Conservation (phyloP, 2,888 invertebrate species). For the Lymantria dispar region DNA sequence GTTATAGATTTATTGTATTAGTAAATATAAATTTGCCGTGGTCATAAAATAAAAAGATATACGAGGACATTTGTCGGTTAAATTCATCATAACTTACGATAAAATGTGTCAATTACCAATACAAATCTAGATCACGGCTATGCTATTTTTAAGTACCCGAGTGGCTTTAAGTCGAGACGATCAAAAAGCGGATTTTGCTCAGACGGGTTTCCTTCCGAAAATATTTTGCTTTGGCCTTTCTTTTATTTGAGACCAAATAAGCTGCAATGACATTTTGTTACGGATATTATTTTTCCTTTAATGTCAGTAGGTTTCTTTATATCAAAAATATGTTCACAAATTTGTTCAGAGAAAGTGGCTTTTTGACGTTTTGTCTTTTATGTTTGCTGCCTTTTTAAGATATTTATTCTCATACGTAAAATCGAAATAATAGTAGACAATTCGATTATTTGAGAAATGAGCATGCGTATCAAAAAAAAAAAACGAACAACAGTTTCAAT, state of each 20-base stretch:
- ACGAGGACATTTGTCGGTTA: not conserved
- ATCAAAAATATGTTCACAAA: not conserved
- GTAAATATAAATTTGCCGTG: too few species aligned
- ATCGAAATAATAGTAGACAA: too few species aligned
- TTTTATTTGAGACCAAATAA: conserved; percentile 2
- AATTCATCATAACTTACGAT: not conserved
- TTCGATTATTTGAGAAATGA: too few species aligned
- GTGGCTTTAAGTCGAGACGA: not conserved
- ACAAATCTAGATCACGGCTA: too few species aligned
- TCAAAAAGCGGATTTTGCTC: not conserved
- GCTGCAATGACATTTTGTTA: not conserved
- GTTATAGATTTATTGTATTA: too few species aligned
- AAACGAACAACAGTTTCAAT: too few species aligned
- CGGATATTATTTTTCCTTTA: conserved; percentile 3
- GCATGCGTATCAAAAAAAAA: too few species aligned
- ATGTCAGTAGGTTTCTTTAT: not conserved
- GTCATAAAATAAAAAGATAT: too few species aligned
- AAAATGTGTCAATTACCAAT: not conserved
- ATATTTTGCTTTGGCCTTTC: conserved; percentile 1
- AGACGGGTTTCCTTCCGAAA: not conserved
- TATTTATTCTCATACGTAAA: too few species aligned
- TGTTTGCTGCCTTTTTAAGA: not conserved
- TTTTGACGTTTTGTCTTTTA: not conserved
- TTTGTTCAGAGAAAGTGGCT: not conserved
- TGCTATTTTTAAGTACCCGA: not conserved